Base-by-base conservation (phyloP, 2,113 vertebrate genomes). In the Agapornis roseicollis region DNA sequence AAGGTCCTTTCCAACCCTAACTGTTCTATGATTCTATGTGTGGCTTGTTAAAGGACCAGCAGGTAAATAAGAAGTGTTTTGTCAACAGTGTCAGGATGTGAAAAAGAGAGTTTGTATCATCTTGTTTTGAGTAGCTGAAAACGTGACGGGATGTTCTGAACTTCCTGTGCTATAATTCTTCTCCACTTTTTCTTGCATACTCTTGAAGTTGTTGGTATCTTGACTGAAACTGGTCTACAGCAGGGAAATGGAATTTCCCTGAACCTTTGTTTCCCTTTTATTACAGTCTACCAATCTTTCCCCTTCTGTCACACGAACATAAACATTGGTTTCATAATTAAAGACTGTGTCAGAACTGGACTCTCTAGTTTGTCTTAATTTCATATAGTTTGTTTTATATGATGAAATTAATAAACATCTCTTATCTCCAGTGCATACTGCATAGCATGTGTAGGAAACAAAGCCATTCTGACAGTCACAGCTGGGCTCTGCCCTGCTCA, bases 281-380 rank as follows among this genome's bases (percentile, higher is more conserved):
- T 81, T 63, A 49, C 77, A 65, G 49, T 27, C 73, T 85, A 55
- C 53, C 49, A 64, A 70, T 76, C 80, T 60, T 89, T 64, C 33
- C 8, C 63, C 10, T 77, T 83, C 50, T 79, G 76, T 90, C 82
- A 81, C 47, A 55, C 42, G 72, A n/a, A 76, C 66, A 52, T 83
- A 76, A 93, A 91, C 85, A 92, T 3, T 93, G 66, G 23, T 88
- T 93, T 77, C 56, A 53, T 60, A 88, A 85, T 82, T 85, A 85
- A 90, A 93, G 74, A 60, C 44, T 14, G 0, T 41, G 31, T 72
- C 53, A 76, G 46, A 35, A 60, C 31, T 44, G 55, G 66, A 63
- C 33, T 81, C 31, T 66, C 29, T 33, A 63, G 47, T 81, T 87
- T 93, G 56, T 79, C 78, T 85, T 66, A 61, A 89, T 55, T 81